Evolutionary conservation across 2,888 invertebrate species (phyloP).

Genomic region (Micoletzkya japonica): DNA sequence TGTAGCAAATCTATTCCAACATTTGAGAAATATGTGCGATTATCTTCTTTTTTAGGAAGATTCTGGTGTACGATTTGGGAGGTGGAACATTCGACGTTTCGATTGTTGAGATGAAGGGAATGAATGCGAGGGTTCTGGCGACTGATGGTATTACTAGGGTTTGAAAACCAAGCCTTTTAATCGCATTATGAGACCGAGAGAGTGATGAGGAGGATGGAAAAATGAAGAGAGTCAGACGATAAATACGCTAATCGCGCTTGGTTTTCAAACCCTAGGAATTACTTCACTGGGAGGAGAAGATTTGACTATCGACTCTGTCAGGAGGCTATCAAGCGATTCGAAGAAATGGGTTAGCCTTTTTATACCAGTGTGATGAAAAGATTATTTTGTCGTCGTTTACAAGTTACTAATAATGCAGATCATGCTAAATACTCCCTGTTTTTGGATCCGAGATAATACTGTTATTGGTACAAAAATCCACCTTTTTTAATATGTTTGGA

Average conservation of each 20-base stretch:
- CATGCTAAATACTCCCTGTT: background rate
- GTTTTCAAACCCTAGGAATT: no score
- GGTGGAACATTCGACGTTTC: constrained; percentile 24
- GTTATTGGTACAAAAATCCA: background rate
- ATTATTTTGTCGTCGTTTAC: background rate
- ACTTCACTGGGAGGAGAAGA: constrained; percentile 28
- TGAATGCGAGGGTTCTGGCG: constrained; percentile 4
- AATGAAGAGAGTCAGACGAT: no score
- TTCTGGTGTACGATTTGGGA: constrained; percentile 21
- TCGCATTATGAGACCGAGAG: no score
- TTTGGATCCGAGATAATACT: background rate
- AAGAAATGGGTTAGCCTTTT: background rate
- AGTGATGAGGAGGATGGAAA: no score
- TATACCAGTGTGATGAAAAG: background rate
- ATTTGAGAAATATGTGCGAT: no score
- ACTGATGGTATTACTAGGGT: constrained; percentile 16
- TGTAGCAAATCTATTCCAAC: no score
- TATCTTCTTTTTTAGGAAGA: constrained; percentile 1
- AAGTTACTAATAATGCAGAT: background rate
- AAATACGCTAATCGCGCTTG: no score
- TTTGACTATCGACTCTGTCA: constrained; percentile 19
- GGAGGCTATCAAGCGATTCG: constrained; percentile 4
- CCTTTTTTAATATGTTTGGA: background rate
- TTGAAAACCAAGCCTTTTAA: no score
- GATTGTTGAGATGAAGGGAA: constrained; percentile 21